Percentiles rank a stretch among this genome's conserved stretches.
Conservation (phyloP, 1,140 invertebrate genomes). For the Helicoverpa zea region DNA sequence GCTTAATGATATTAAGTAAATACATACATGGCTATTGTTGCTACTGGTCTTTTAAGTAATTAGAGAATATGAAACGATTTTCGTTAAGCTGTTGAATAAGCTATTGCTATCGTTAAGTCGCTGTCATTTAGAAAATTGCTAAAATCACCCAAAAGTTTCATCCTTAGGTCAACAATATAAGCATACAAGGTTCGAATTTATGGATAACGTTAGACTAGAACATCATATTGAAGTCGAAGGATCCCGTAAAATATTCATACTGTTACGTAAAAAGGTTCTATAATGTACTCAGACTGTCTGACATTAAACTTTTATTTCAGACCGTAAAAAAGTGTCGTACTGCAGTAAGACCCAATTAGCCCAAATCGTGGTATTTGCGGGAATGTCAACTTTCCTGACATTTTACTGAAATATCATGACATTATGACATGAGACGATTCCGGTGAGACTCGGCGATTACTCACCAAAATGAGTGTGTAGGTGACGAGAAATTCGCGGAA, state of each 20-base stretch:
- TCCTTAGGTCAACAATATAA: no score
- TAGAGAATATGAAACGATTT: no score
- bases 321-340: constrained; percentile 15
- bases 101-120: no score
- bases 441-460: constrained; percentile 5
- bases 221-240: no score
- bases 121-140: no score
- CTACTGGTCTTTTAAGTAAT: no score
- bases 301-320: constrained; percentile 27
- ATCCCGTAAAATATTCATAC: not conserved
- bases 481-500: not conserved
- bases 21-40: not conserved
- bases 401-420: constrained; percentile 57
- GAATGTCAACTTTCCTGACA: constrained; percentile 67
- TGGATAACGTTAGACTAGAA: no score
- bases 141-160: no score
- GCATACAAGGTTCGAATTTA: no score
- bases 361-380: constrained; percentile 33
- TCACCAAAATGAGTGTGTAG: constrained; percentile 28
- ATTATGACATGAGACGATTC: constrained; percentile 35
- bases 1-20: not conserved
- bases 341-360: constrained; percentile 24
- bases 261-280: not conserved
- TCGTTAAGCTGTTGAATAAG: no score
- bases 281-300: not conserved